Evolutionary conservation across 1,140 invertebrate genomes (phyloP).

Genomic region (Drosophila ercepeae): DNA sequence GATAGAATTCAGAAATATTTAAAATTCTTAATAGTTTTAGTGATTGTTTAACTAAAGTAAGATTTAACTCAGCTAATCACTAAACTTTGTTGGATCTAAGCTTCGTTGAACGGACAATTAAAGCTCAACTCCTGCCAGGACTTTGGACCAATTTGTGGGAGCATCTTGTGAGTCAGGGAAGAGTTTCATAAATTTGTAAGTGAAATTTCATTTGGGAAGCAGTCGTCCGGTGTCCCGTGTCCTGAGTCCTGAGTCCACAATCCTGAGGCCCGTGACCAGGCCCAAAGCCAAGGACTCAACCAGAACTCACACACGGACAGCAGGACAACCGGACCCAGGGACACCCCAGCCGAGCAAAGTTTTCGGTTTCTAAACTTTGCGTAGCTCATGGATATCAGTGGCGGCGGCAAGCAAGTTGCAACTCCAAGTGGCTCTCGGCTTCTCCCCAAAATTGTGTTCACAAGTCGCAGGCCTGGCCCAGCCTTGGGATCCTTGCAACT

Average conservation of each 20-base stretch:
- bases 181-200: constrained; percentile 75
- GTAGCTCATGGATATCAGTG: constrained; percentile 60
- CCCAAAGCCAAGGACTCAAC: constrained; percentile 35
- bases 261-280: constrained; percentile 43
- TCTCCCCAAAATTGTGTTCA: constrained; percentile 65
- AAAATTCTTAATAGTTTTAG: too few species aligned
- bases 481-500: constrained; percentile 60
- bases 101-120: constrained; percentile 3
- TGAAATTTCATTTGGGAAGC: constrained; percentile 61
- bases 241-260: constrained; percentile 8
- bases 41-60: neutral
- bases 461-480: constrained; percentile 57
- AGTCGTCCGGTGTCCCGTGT: constrained; percentile 10
- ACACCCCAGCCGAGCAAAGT: constrained; percentile 51
- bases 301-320: constrained; percentile 29
- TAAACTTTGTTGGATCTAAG: neutral
- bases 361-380: constrained; percentile 65
- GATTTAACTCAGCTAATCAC: neutral
- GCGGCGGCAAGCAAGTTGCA: constrained; percentile 71
- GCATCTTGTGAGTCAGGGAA: constrained; percentile 46
- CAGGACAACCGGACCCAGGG: neutral
- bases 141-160: constrained; percentile 46
- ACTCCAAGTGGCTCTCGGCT: constrained; percentile 69
- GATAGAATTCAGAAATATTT: too few species aligned
- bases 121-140: constrained; percentile 34